Evolutionary conservation across 2,113 vertebrate genomes (phyloP).

Genomic region (Plestiodon gilberti): DNA sequence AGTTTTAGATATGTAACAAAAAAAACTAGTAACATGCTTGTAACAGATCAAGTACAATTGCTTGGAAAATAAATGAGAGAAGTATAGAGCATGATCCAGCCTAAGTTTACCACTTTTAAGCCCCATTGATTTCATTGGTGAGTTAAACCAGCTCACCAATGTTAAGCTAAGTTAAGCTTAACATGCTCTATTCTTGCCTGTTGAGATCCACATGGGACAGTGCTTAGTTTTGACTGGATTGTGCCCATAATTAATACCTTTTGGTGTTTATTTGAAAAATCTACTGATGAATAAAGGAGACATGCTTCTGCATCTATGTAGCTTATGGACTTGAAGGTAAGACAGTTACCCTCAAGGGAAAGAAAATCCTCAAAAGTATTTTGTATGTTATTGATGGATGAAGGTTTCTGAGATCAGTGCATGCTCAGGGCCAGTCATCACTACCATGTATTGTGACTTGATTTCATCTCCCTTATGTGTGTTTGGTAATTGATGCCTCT

Average conservation of each 20-base stretch:
- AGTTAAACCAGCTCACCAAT: too few species aligned
- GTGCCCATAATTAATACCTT: conserved; percentile 40
- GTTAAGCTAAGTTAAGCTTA: too few species aligned
- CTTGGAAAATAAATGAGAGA: neutral
- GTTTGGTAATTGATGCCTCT: conserved; percentile 60
- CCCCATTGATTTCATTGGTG: neutral
- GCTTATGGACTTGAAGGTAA: conserved; percentile 32
- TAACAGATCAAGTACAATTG: conserved; percentile 51
- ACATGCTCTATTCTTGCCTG: neutral
- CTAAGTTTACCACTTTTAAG: neutral
- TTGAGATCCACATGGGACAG: neutral
- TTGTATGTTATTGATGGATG: conserved; percentile 36
- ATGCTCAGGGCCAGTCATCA: conserved; percentile 45
- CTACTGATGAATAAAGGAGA: conserved; percentile 43
- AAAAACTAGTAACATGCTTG: conserved; percentile 51
- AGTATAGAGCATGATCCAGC: neutral
- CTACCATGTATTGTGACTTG: conserved; percentile 54
- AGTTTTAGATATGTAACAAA: conserved; percentile 41
- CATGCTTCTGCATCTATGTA: conserved; percentile 20
- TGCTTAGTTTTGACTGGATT: neutral
- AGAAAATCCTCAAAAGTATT: conserved; percentile 9
- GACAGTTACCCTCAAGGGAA: neutral
- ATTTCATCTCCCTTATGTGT: conserved; percentile 56
- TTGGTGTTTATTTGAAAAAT: conserved; percentile 52
- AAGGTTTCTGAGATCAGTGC: conserved; percentile 44